Conservation (phyloP, 2,888 invertebrate species). For the Spisula subtruncata region DNA sequence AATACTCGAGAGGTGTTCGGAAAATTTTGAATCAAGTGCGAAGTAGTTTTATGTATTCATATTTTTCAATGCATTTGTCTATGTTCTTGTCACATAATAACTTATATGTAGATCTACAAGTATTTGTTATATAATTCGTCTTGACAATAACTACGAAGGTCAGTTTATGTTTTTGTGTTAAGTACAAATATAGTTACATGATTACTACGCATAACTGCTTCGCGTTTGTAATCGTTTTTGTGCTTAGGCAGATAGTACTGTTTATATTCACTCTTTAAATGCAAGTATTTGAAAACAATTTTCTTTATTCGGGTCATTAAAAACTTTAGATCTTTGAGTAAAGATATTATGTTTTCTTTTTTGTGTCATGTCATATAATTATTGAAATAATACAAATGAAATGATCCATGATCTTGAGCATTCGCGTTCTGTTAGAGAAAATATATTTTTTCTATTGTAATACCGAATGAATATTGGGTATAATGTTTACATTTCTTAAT, state of each 20-base stretch:
- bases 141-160: too few relatives aligned
- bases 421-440: background rate
- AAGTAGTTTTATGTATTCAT: too few relatives aligned
- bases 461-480: slow-evolving; percentile 18
- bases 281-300: background rate
- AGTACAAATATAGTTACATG: background rate
- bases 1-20: too few relatives aligned
- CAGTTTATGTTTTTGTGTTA: background rate
- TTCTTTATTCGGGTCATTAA: slow-evolving; percentile 6
- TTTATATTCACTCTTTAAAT: background rate
- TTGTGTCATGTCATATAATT: background rate
- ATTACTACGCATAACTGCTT: background rate
- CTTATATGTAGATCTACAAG: too few relatives aligned
- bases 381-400: background rate
- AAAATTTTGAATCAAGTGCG: too few relatives aligned
- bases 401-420: background rate
- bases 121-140: too few relatives aligned
- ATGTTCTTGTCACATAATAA: too few relatives aligned
- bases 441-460: slow-evolving; percentile 34
- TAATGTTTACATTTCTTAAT: slow-evolving; percentile 15
- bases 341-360: background rate
- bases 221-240: background rate
- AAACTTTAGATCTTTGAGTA: background rate
- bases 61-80: too few relatives aligned
- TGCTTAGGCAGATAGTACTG: too few relatives aligned